phyloP scores from a whole-genome alignment of 2,113 vertebrate genomes.

The Gracilinanus agilis region DNA sequence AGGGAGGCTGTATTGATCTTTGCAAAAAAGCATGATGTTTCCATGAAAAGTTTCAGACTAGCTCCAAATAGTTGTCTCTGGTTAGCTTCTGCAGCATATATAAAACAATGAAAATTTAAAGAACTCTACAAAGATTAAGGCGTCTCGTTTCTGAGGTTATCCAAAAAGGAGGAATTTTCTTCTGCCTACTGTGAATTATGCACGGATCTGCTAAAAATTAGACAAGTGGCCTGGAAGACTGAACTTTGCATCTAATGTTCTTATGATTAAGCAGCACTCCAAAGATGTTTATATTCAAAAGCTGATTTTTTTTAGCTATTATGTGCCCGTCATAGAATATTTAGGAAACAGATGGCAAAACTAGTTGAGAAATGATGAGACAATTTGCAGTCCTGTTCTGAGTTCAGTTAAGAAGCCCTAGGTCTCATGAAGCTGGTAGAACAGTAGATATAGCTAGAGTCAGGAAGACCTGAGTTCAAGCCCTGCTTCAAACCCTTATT shows the following conservation, averaged over 20 bases:
- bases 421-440: neutral
- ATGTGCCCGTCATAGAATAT: neutral
- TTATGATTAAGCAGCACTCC: conserved; percentile 3
- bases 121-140: neutral
- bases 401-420: neutral
- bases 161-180: neutral
- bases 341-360: neutral
- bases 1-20: conserved; percentile 42
- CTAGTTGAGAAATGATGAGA: neutral
- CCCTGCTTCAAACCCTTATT: neutral
- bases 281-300: conserved; percentile 21
- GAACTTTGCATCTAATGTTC: conserved; percentile 20
- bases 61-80: conserved; percentile 17
- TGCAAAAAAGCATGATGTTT: conserved; percentile 42
- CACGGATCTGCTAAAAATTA: conserved; percentile 7
- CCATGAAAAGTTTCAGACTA: conserved; percentile 47
- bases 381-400: neutral
- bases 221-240: neutral
- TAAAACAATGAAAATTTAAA: conserved; percentile 7
- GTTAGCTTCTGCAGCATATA: neutral
- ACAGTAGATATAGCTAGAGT: neutral
- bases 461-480: neutral
- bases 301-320: conserved; percentile 33
- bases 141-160: neutral
- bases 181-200: neutral